phyloP scores from a whole-genome alignment of 35 echinoderm and acorn worm species.

The Apostichopus parvimensis region DNA sequence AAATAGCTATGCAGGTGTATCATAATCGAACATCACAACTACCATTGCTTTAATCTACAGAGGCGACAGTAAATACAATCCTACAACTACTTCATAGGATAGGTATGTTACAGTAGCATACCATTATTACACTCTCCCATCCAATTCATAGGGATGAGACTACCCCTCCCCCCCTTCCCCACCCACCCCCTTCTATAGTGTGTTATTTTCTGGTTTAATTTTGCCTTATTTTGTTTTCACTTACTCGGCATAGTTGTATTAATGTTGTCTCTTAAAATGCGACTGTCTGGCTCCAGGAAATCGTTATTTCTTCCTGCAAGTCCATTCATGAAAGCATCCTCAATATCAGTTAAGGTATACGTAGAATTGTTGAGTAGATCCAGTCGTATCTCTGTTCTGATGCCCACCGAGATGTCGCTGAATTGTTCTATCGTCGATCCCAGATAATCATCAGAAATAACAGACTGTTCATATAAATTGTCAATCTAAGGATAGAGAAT shows the following conservation, averaged over 20 bases:
- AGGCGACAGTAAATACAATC: no score
- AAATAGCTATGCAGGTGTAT: no score
- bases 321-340: conserved; percentile 39
- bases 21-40: no score
- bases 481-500: background rate
- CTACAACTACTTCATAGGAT: no score
- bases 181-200: no score
- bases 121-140: background rate
- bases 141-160: no score
- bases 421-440: conserved; percentile 17
- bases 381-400: conserved; percentile 14
- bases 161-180: no score
- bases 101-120: no score
- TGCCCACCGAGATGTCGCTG: background rate
- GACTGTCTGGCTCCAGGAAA: conserved; percentile 55
- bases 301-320: conserved; percentile 49
- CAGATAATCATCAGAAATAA: background rate
- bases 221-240: background rate
- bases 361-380: conserved; percentile 34
- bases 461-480: background rate
- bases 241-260: conserved; percentile 34
- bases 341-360: background rate
- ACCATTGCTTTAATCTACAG: no score
- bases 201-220: no score
- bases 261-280: conserved; percentile 31